Conservation (phyloP, 2,113 vertebrate genomes). For the Vireo altiloquus region DNA sequence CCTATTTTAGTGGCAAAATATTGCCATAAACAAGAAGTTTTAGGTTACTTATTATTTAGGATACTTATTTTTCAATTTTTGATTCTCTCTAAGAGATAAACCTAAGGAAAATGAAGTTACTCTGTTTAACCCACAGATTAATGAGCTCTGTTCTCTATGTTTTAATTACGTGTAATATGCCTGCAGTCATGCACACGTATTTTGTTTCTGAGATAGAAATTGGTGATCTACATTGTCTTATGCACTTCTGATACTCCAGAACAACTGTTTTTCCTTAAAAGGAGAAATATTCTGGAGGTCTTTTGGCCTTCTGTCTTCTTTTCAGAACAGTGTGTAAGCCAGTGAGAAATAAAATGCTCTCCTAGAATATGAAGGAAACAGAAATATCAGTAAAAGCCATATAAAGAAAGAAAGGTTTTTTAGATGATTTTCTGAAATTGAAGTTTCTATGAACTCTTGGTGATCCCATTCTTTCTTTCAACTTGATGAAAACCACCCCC, state of each 20-base stretch:
- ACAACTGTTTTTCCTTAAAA: background rate
- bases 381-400: background rate
- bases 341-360: background rate
- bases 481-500: background rate
- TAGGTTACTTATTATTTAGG: background rate
- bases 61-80: background rate
- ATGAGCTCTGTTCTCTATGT: background rate
- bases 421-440: background rate
- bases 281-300: background rate
- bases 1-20: background rate
- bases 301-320: conserved; percentile 4
- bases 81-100: background rate
- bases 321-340: background rate
- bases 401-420: accelerated
- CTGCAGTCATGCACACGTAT: background rate
- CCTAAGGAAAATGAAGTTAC: background rate
- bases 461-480: background rate
- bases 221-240: background rate
- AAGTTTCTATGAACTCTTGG: background rate
- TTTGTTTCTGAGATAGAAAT: background rate
- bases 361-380: conserved; percentile 37
- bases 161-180: background rate
- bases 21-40: background rate
- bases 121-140: background rate
- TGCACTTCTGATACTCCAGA: background rate